Percentiles rank a stretch among this genome's conserved stretches.
Evolutionary conservation across 2,113 vertebrate genomes (phyloP).

Genomic region (zebrafish (Danio rerio)): DNA sequence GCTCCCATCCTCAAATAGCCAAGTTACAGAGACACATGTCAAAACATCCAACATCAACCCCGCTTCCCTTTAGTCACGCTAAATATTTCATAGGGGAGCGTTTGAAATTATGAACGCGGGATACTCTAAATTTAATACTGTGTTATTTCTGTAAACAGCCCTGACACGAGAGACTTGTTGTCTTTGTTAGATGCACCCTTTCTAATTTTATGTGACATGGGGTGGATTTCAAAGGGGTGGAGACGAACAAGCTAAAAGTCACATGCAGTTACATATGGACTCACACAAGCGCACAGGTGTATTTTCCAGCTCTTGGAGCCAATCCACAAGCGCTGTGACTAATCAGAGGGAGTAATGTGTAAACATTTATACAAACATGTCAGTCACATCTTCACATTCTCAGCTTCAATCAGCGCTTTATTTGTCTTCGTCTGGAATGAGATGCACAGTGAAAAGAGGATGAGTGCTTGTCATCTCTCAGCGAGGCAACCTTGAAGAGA

Average conservation of each 20-base stretch:
- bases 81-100: slow-evolving; percentile 50
- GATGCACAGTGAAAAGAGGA: slow-evolving; percentile 8
- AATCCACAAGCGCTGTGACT: slow-evolving; percentile 50
- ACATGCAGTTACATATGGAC: slow-evolving; percentile 13
- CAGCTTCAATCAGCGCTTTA: slow-evolving; percentile 38
- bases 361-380: slow-evolving; percentile 35
- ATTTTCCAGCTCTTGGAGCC: slow-evolving; percentile 51
- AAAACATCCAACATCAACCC: slow-evolving; percentile 42
- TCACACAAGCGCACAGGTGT: slow-evolving; percentile 27
- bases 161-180: slow-evolving; percentile 26
- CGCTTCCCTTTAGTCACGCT: slow-evolving; percentile 51
- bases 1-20: slow-evolving; percentile 29
- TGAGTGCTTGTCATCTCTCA: slow-evolving; percentile 12
- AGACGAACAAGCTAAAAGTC: slow-evolving; percentile 35
- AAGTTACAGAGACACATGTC: slow-evolving; percentile 46
- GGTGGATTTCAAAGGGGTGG: slow-evolving; percentile 29
- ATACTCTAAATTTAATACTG: slow-evolving; percentile 41
- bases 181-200: slow-evolving; percentile 26
- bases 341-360: slow-evolving; percentile 50
- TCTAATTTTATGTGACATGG: slow-evolving; percentile 41
- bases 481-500: slow-evolving; percentile 33
- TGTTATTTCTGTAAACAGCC: slow-evolving; percentile 51
- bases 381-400: slow-evolving; percentile 28
- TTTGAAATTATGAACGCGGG: slow-evolving; percentile 29
- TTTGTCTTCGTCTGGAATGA: slow-evolving; percentile 45